These are phyloP conservation scores for Halocynthia roretzi DNA, from an alignment of 23 tunicate species.

Conservation along the genomic window DNA sequence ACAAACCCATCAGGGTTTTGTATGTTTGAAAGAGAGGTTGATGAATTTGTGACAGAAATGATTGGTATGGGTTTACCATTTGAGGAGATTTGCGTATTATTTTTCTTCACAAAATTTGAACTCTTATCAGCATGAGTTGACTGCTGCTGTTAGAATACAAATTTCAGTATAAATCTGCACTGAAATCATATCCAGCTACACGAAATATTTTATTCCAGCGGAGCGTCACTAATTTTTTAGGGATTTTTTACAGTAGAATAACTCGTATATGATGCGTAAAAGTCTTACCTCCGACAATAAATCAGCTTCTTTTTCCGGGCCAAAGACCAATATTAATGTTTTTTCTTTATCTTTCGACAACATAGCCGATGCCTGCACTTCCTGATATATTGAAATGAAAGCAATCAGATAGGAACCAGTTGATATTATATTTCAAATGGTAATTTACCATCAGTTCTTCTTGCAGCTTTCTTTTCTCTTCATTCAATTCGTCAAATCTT, in stretches of 20 bases:
- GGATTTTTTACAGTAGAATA: background rate
- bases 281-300: background rate
- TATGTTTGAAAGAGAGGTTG: background rate
- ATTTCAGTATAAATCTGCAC: too few species aligned
- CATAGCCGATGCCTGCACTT: slow-evolving; percentile 23
- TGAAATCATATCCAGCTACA: too few species aligned
- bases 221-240: background rate
- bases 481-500: slow-evolving; percentile 9
- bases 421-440: background rate
- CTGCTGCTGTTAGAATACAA: too few species aligned
- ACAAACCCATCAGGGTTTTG: background rate
- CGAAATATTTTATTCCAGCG: too few species aligned
- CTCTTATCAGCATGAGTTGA: too few species aligned
- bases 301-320: slow-evolving; percentile 10
- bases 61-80: too few species aligned
- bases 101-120: too few species aligned
- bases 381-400: slow-evolving; percentile 1
- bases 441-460: slow-evolving; percentile 12
- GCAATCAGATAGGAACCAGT: background rate
- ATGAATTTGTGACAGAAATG: too few species aligned
- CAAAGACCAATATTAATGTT: slow-evolving; percentile 13
- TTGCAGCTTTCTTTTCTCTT: slow-evolving; percentile 8
- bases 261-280: background rate
- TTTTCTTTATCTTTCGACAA: slow-evolving; percentile 14
- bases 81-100: too few species aligned